These are phyloP conservation scores for Thaumatotibia leucotreta DNA, from an alignment of 1,140 invertebrate genomes.

Conservation along the genomic window DNA sequence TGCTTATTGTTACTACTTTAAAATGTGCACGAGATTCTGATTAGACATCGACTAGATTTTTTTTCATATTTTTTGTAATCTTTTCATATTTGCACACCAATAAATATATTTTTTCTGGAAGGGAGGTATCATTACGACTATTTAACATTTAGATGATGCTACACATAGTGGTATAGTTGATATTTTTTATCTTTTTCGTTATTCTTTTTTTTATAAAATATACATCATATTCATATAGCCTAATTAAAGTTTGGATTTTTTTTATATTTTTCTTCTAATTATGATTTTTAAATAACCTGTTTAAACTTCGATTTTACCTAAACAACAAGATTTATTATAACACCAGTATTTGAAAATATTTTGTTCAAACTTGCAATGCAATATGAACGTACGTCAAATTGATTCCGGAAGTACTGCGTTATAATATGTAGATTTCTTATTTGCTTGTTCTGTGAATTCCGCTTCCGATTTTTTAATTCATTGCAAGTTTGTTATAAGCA, in stretches of 20 bases:
- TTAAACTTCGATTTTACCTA: neutral
- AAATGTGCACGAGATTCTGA: neutral
- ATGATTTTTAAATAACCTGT: neutral
- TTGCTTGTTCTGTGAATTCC: too few relatives aligned
- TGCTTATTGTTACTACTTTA: neutral
- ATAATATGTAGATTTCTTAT: too few relatives aligned
- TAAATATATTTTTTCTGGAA: neutral
- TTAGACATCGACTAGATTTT: neutral
- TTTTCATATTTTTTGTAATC: neutral
- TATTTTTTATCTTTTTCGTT: neutral
- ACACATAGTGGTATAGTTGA: neutral
- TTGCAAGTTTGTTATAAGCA: too few relatives aligned
- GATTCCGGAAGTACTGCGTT: too few relatives aligned
- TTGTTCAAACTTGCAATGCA: too few relatives aligned
- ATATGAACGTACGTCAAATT: too few relatives aligned
- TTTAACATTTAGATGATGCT: neutral
- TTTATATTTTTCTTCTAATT: too few relatives aligned
- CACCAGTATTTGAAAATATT: neutral
- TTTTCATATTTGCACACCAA: neutral
- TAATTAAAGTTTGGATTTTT: too few relatives aligned
- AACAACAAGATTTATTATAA: neutral
- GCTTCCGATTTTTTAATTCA: too few relatives aligned
- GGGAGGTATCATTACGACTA: neutral
- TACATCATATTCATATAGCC: neutral
- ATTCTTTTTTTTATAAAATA: neutral